These are phyloP conservation scores for Holcopasites calliopsidis DNA, from an alignment of 1,140 invertebrate species.

Conservation along the genomic window DNA sequence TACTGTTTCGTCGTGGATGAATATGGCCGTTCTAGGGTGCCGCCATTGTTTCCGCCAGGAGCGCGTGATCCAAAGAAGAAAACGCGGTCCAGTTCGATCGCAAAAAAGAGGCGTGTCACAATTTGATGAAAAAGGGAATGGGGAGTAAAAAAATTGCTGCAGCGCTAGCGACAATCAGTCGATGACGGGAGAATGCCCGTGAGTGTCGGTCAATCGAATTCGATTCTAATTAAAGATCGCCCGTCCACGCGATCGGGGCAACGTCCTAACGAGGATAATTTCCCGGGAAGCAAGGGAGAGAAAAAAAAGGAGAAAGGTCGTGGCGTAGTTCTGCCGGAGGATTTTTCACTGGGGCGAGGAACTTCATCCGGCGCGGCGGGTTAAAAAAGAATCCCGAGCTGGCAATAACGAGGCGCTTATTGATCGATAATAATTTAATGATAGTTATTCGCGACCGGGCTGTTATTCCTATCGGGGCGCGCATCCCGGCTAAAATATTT, in stretches of 20 bases:
- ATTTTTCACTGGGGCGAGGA: slow-evolving; percentile 33
- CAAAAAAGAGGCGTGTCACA: too few species aligned
- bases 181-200: too few species aligned
- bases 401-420: slow-evolving; percentile 60
- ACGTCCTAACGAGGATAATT: slow-evolving; percentile 51
- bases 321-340: background rate
- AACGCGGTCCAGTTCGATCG: too few species aligned
- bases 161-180: too few species aligned
- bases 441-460: slow-evolving; percentile 60
- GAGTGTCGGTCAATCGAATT: slow-evolving; percentile 63
- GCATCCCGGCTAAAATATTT: slow-evolving; percentile 58
- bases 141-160: too few species aligned
- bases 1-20: slow-evolving; percentile 68
- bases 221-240: slow-evolving; percentile 58
- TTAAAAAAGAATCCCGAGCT: slow-evolving; percentile 50
- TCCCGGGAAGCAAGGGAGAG: slow-evolving; percentile 28
- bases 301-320: background rate
- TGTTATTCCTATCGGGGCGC: slow-evolving; percentile 53
- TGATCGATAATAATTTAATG: slow-evolving; percentile 66
- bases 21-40: slow-evolving; percentile 45
- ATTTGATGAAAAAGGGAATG: background rate
- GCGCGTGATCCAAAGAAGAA: background rate
- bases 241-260: slow-evolving; percentile 51
- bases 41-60: slow-evolving; percentile 38
- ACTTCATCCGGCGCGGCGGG: slow-evolving; percentile 50